Evolutionary conservation across 1,140 invertebrate genomes (phyloP).

Genomic region (Trachymyrmex septentrionalis): DNA sequence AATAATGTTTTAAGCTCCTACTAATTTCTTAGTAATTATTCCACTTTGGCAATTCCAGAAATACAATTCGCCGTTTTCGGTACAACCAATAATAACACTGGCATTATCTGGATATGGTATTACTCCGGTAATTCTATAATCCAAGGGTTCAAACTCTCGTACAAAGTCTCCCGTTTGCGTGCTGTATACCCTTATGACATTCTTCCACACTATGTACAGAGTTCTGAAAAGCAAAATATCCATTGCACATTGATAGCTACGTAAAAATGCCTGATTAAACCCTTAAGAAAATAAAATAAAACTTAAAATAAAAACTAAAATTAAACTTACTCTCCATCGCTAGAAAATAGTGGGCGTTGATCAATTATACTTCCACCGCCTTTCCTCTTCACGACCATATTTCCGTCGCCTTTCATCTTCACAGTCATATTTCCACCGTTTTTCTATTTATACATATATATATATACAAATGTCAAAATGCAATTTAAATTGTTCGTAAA

Average conservation of each 20-base stretch:
- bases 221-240: slow-evolving; percentile 83
- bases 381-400: slow-evolving; percentile 86
- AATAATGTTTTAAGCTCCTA: slow-evolving; percentile 73
- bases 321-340: slow-evolving; percentile 88
- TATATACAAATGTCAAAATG: no score
- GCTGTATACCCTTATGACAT: slow-evolving; percentile 88
- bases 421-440: slow-evolving; percentile 88
- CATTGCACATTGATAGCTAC: not conserved
- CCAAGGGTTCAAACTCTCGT: slow-evolving; percentile 86
- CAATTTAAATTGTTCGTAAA: no score
- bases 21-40: slow-evolving; percentile 84
- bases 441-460: slow-evolving; percentile 73
- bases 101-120: slow-evolving; percentile 82
- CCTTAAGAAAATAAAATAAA: not conserved
- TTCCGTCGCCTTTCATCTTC: slow-evolving; percentile 87
- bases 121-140: slow-evolving; percentile 86
- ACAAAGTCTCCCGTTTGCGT: slow-evolving; percentile 87
- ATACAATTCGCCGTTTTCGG: slow-evolving; percentile 85
- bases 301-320: not conserved
- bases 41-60: slow-evolving; percentile 88
- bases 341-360: slow-evolving; percentile 88
- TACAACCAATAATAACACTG: slow-evolving; percentile 87
- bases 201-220: slow-evolving; percentile 88
- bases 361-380: slow-evolving; percentile 89
- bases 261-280: slow-evolving; percentile 2